Evolutionary conservation across 1,140 invertebrate genomes (phyloP).

Genomic region (Heliconius hewitsoni): DNA sequence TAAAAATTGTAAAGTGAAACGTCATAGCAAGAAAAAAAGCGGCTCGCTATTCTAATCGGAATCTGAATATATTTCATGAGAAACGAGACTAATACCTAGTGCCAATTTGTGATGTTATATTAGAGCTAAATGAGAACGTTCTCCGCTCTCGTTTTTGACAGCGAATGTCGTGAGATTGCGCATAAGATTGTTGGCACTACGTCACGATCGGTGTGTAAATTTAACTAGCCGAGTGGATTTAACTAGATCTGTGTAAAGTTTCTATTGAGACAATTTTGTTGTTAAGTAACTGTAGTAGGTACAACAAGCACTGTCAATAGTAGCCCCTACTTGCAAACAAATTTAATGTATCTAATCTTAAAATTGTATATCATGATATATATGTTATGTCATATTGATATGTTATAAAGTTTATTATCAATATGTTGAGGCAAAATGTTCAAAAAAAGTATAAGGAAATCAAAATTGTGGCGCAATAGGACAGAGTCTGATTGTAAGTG

Average conservation of each 20-base stretch:
- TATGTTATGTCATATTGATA: too few relatives aligned
- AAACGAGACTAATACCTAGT: conserved; percentile 54
- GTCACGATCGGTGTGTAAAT: conserved; percentile 52
- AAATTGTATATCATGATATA: too few relatives aligned
- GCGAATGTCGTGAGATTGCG: conserved; percentile 68
- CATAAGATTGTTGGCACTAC: conserved; percentile 52
- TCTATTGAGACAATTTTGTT: conserved; percentile 6
- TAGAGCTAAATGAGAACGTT: conserved; percentile 51
- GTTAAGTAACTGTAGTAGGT: neutral
- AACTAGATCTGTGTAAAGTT: neutral
- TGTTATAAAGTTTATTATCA: too few relatives aligned
- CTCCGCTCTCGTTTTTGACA: conserved; percentile 63
- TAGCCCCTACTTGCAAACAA: neutral
- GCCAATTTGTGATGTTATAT: conserved; percentile 62
- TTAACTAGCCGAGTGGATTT: conserved; percentile 16
- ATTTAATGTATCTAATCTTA: neutral
- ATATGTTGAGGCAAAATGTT: too few relatives aligned
- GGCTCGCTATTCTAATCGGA: conserved; percentile 49
- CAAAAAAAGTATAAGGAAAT: too few relatives aligned
- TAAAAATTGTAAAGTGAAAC: neutral
- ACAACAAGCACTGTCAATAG: neutral
- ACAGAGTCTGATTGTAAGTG: too few relatives aligned
- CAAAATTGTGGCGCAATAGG: too few relatives aligned
- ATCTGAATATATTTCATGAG: conserved; percentile 49
- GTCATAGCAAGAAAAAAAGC: conserved; percentile 38